Percentiles rank a stretch among this genome's conserved stretches.
Evolutionary conservation across 2,113 vertebrate species (phyloP).

Genomic region (Crypturellus undulatus): DNA sequence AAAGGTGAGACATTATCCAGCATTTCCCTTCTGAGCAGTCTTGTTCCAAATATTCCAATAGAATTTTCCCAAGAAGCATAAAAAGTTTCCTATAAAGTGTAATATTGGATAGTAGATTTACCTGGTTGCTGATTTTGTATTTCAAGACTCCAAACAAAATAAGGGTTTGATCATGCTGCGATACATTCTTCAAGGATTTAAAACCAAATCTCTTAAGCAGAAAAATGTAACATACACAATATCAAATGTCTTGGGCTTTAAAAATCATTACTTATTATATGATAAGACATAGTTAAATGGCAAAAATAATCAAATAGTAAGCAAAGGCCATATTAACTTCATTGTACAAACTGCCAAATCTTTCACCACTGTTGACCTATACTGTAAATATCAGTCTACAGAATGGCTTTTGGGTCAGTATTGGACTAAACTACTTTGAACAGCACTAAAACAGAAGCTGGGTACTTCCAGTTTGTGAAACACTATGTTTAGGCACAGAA

Average conservation of each 20-base stretch:
- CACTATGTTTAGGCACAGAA: background rate
- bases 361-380: background rate
- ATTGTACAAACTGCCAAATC: background rate
- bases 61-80: background rate
- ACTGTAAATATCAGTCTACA: background rate
- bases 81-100: background rate
- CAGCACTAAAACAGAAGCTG: background rate
- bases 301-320: background rate
- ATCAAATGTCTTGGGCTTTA: background rate
- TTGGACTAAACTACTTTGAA: background rate
- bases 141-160: background rate
- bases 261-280: background rate
- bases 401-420: background rate
- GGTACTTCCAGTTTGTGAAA: background rate
- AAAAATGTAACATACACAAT: background rate
- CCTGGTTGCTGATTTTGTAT: background rate
- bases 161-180: background rate
- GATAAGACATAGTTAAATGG: background rate
- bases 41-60: background rate
- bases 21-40: background rate
- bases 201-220: background rate
- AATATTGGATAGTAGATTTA: background rate
- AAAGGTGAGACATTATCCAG: background rate
- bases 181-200: background rate
- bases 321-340: background rate